Conservation (phyloP, 92 coral and sea anemone species). For the Heliopora coerulea region DNA sequence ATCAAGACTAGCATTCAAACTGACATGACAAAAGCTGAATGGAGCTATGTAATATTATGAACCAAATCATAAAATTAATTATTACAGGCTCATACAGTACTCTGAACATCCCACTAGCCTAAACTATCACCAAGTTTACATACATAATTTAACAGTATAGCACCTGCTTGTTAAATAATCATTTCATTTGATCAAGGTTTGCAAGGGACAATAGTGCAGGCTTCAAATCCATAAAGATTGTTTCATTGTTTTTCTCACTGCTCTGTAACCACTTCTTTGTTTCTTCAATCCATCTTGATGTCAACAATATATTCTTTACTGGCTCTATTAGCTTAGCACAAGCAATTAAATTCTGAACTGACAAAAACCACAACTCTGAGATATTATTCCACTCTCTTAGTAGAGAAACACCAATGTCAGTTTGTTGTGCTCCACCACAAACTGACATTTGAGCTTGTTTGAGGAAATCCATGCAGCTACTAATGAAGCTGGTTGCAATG, state of each 20-base stretch:
- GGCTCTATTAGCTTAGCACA: slow-evolving; percentile 25
- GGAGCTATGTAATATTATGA: no score
- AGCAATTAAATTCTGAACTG: slow-evolving; percentile 62
- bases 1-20: no score
- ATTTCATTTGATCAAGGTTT: neutral
- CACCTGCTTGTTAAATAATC: no score
- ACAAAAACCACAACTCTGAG: slow-evolving; percentile 83
- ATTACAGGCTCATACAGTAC: no score
- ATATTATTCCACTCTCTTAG: slow-evolving; percentile 56
- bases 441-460: slow-evolving; percentile 44
- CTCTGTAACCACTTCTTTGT: slow-evolving; percentile 13
- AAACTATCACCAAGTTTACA: no score
- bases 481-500: slow-evolving; percentile 6
- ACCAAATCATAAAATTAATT: no score
- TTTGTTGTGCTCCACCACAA: neutral
- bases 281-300: slow-evolving; percentile 61
- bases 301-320: slow-evolving; percentile 33
- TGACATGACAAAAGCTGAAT: no score
- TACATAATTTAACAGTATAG: no score
- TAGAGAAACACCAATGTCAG: slow-evolving; percentile 21
- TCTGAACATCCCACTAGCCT: no score
- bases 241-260: neutral
- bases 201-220: slow-evolving; percentile 19
- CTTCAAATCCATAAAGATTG: neutral
- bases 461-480: slow-evolving; percentile 41